Evolutionary conservation across 2,888 invertebrate species (phyloP).

Genomic region (Nysson spinosus): DNA sequence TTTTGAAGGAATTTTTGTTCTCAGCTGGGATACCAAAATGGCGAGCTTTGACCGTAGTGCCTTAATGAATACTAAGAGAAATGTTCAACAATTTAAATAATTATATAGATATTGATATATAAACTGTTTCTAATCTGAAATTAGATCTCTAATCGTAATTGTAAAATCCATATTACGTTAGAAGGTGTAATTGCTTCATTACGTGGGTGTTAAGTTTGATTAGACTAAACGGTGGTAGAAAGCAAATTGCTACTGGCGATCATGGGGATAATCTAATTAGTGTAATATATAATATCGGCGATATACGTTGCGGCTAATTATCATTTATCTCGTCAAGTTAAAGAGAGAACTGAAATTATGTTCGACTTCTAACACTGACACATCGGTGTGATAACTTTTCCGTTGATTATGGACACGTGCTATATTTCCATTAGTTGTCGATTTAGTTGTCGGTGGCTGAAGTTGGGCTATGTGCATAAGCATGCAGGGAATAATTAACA

Average conservation of each 20-base stretch:
- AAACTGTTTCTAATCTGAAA: too few species aligned
- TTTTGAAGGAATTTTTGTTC: too few species aligned
- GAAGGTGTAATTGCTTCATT: slow-evolving; percentile 38
- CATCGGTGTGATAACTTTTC: slow-evolving; percentile 66
- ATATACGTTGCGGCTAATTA: slow-evolving; percentile 29
- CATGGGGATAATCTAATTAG: slow-evolving; percentile 47
- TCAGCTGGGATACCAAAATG: too few species aligned
- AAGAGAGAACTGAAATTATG: slow-evolving; percentile 46
- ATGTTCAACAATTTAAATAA: too few species aligned
- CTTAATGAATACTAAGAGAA: too few species aligned
- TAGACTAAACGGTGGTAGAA: slow-evolving; percentile 45
- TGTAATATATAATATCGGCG: slow-evolving; percentile 40
- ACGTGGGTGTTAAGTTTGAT: slow-evolving; percentile 31
- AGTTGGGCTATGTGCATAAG: slow-evolving; percentile 48
- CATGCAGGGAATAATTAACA: slow-evolving; percentile 71
- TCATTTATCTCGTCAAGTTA: slow-evolving; percentile 2
- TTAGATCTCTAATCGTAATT: too few species aligned
- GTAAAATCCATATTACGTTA: too few species aligned
- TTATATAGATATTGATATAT: too few species aligned
- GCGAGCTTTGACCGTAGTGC: too few species aligned
- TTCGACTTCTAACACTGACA: slow-evolving; percentile 44
- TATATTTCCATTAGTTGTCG: slow-evolving; percentile 75
- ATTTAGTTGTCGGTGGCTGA: slow-evolving; percentile 75
- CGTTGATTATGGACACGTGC: slow-evolving; percentile 61
- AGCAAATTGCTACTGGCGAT: slow-evolving; percentile 42